These are phyloP conservation scores for Penaeus japonicus DNA, from an alignment of 1,140 invertebrate genomes.

Conservation along the genomic window DNA sequence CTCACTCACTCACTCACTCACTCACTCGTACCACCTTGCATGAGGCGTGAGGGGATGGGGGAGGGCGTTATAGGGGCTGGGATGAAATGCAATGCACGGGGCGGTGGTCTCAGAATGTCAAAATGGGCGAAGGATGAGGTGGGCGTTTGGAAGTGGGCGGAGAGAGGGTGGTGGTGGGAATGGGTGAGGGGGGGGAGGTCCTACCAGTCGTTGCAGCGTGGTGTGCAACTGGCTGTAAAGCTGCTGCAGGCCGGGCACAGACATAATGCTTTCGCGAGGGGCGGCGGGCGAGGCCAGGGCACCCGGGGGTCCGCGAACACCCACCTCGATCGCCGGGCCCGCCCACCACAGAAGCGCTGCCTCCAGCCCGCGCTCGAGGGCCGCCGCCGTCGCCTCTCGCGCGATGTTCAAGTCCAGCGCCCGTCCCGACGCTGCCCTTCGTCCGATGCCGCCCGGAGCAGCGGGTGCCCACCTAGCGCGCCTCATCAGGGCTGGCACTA, in stretches of 20 bases:
- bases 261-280: neutral
- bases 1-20: no score
- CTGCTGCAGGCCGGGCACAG: slow-evolving; percentile 14
- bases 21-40: no score
- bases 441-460: neutral
- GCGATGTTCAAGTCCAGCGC: neutral
- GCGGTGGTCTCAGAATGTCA: neutral
- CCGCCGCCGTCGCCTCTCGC: neutral
- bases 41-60: neutral
- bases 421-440: neutral
- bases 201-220: slow-evolving; percentile 24
- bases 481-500: no score
- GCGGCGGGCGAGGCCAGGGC: neutral
- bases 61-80: neutral
- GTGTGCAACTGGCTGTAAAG: slow-evolving; percentile 7
- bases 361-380: neutral
- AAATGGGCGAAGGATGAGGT: neutral
- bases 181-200: neutral
- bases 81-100: neutral
- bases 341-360: neutral
- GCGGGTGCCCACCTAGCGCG: no score
- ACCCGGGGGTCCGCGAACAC: neutral
- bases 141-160: neutral
- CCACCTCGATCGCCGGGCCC: neutral
- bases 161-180: neutral